A percentile compares a stretch with the other conserved stretches of the same genome.
These are phyloP conservation scores for Charadrius vociferus DNA, from an alignment of 2,113 vertebrate species.

Conservation along the genomic window DNA sequence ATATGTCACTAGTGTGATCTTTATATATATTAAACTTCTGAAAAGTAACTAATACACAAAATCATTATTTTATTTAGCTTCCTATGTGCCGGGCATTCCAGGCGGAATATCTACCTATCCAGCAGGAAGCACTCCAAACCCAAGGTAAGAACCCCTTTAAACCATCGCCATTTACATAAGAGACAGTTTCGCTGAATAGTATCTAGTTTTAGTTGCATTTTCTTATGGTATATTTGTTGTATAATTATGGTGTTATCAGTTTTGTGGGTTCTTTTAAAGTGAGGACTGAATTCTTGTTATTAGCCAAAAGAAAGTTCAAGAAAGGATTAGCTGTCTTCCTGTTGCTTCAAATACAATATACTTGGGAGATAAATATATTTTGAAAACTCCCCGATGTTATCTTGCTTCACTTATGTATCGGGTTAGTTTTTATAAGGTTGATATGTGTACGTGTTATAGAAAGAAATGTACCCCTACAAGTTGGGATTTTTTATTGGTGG, in stretches of 20 bases:
- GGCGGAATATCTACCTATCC: constrained; percentile 86
- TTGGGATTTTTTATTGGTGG: fast-evolving
- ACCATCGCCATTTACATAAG: not conserved
- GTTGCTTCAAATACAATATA: not conserved
- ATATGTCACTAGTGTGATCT: not conserved
- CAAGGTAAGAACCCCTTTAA: constrained; percentile 79
- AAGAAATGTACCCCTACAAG: not conserved
- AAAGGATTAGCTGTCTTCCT: not conserved
- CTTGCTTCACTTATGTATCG: fast-evolving
- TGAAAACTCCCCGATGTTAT: not conserved
- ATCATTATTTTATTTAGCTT: constrained; percentile 79
- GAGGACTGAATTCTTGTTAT: not conserved
- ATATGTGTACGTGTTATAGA: not conserved
- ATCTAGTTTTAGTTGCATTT: not conserved
- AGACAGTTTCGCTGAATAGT: not conserved
- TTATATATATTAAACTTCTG: not conserved
- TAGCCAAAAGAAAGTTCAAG: not conserved
- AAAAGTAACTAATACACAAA: constrained; percentile 38
- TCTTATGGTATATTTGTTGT: not conserved
- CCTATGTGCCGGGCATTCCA: constrained; percentile 93
- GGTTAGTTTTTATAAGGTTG: not conserved
- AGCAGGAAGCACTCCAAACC: constrained; percentile 83
- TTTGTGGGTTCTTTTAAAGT: not conserved
- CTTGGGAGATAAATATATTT: not conserved
- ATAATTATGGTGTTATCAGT: not conserved